phyloP scores from a whole-genome alignment of 2,888 invertebrate species.

The Nymphalis c-album region DNA sequence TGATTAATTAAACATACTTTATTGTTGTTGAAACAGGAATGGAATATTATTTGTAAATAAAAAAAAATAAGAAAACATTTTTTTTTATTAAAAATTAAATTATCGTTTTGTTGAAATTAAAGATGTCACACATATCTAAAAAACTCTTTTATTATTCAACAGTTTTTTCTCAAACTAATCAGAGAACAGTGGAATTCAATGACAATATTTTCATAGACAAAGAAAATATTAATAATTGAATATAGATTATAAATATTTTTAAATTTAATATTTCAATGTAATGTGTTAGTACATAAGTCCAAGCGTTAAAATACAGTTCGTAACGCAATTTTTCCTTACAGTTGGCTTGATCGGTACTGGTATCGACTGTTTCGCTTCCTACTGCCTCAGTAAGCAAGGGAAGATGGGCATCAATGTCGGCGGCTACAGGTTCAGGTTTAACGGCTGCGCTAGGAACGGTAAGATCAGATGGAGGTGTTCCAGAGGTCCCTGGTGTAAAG shows the following conservation, averaged over 20 bases:
- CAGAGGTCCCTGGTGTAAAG: constrained; percentile 75
- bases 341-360: constrained; percentile 70
- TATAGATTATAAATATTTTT: neutral
- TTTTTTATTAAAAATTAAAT: neutral
- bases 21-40: neutral
- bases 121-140: neutral
- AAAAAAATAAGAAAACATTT: neutral
- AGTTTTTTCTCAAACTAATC: neutral
- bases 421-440: constrained; percentile 74
- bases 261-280: neutral
- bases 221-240: too few relatives aligned
- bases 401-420: constrained; percentile 78
- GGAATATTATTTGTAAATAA: constrained; percentile 12
- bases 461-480: constrained; percentile 77
- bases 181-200: too few relatives aligned
- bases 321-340: constrained; percentile 37
- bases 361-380: constrained; percentile 70
- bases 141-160: neutral
- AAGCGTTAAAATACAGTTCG: constrained; percentile 2
- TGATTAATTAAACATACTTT: neutral
- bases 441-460: constrained; percentile 74
- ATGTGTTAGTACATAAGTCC: neutral
- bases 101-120: constrained; percentile 8
- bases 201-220: too few relatives aligned
- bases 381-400: constrained; percentile 77